These are phyloP conservation scores for Noctua janthina DNA, from an alignment of 2,888 invertebrate genomes.

Conservation along the genomic window DNA sequence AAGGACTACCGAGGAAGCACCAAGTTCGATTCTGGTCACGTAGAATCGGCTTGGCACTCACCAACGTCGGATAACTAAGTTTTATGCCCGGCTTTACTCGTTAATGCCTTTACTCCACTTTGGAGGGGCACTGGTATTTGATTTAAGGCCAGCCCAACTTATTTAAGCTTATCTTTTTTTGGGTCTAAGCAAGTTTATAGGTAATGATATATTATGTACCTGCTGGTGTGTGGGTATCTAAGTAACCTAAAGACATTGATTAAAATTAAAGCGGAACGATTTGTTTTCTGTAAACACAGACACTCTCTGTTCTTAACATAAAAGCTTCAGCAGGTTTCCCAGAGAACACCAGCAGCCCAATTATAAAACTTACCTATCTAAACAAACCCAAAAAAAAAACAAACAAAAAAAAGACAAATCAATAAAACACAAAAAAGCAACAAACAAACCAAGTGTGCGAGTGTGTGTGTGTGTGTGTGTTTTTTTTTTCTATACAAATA, in stretches of 20 bases:
- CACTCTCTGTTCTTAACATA: no score
- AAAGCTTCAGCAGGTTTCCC: no score
- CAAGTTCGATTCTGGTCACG: slow-evolving; percentile 66
- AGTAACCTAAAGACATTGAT: not conserved
- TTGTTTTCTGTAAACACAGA: no score
- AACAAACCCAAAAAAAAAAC: no score
- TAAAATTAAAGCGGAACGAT: not conserved
- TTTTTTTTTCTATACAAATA: no score
- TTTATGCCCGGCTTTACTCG: slow-evolving; percentile 68
- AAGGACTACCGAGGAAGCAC: slow-evolving; percentile 18
- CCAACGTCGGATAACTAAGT: slow-evolving; percentile 68
- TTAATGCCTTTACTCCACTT: slow-evolving; percentile 68
- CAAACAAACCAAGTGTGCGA: no score
- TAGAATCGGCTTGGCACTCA: slow-evolving; percentile 64
- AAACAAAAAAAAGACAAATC: no score
- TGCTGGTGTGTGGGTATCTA: not conserved
- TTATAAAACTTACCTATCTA: no score
- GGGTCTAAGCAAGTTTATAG: slow-evolving; percentile 9
- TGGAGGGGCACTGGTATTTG: slow-evolving; percentile 56
- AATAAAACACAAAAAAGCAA: no score
- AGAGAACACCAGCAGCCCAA: no score
- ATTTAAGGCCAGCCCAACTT: slow-evolving; percentile 59
- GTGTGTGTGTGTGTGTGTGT: no score
- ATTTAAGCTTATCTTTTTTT: slow-evolving; percentile 52
- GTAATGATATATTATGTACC: not conserved